A percentile compares a stretch with the other conserved stretches of the same genome.
phyloP scores from a whole-genome alignment of 2,888 invertebrate genomes.

The Kryphioiulus occultus region DNA sequence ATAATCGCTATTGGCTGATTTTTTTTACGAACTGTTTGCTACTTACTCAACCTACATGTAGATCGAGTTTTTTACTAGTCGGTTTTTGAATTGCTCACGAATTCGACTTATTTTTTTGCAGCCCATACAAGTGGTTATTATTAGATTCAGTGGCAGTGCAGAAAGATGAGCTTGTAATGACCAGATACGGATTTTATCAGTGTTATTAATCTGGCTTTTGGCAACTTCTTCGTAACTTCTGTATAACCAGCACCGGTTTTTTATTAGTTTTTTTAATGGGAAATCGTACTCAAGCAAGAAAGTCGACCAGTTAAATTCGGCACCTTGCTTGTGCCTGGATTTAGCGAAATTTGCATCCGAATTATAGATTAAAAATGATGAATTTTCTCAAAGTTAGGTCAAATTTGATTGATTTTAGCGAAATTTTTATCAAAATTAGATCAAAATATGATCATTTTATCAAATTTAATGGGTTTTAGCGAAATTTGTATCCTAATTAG shows the following conservation, averaged over 20 bases:
- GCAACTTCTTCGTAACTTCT: not conserved
- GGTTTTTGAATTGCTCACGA: slow-evolving; percentile 16
- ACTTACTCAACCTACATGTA: slow-evolving; percentile 1
- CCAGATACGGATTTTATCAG: not conserved
- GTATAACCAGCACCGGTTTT: not conserved
- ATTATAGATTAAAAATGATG: no score
- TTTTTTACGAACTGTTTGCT: not conserved
- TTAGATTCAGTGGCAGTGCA: not conserved
- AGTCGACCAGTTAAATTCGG: no score
- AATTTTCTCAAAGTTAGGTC: no score
- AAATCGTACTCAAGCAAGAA: no score
- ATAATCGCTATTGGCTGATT: not conserved
- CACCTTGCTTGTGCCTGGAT: no score
- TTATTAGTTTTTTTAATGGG: not conserved
- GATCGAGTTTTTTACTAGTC: not conserved
- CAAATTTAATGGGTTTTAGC: no score
- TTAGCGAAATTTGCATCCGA: no score
- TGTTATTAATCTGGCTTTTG: not conserved
- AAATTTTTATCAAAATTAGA: no score
- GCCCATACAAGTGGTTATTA: not conserved
- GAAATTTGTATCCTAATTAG: no score
- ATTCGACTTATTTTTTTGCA: not conserved
- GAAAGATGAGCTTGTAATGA: not conserved
- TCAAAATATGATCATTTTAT: no score
- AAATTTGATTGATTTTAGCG: no score